phyloP scores from a whole-genome alignment of 2,888 invertebrate species.

The Cosmopolites sordidus region DNA sequence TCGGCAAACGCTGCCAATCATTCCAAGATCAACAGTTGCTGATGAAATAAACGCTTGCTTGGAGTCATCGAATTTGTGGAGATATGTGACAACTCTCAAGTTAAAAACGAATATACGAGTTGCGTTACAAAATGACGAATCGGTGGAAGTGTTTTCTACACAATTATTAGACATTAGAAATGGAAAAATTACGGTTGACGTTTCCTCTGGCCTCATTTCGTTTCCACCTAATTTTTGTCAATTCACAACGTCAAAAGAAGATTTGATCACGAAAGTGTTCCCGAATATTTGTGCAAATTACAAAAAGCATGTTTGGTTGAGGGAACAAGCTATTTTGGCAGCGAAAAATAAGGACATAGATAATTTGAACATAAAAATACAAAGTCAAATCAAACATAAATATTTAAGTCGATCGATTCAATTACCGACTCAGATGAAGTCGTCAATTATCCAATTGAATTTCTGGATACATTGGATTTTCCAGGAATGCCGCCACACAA shows the following conservation, averaged over 20 bases:
- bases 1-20: too few species aligned
- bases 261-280: constrained; percentile 30
- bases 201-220: constrained; percentile 39
- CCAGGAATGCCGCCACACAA: too few species aligned
- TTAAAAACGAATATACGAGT: too few species aligned
- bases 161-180: too few species aligned
- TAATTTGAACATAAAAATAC: constrained; percentile 37
- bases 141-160: too few species aligned
- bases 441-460: constrained; percentile 29
- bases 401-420: constrained; percentile 17
- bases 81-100: too few species aligned
- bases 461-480: too few species aligned
- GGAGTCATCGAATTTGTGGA: too few species aligned
- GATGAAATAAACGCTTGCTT: too few species aligned
- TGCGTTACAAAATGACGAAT: too few species aligned
- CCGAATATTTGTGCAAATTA: constrained; percentile 33
- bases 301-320: constrained; percentile 33
- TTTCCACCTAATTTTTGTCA: constrained; percentile 40
- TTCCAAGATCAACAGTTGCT: too few species aligned
- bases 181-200: constrained; percentile 35
- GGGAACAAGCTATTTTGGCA: constrained; percentile 32
- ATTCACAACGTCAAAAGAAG: constrained; percentile 30
- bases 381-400: constrained; percentile 28
- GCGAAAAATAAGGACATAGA: constrained; percentile 39
- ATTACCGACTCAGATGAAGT: constrained; percentile 19